Evolutionary conservation across 1,140 invertebrate genomes (phyloP), one percentile per base, ranked within the genome.

Genomic region (Heliconius melpomene): DNA sequence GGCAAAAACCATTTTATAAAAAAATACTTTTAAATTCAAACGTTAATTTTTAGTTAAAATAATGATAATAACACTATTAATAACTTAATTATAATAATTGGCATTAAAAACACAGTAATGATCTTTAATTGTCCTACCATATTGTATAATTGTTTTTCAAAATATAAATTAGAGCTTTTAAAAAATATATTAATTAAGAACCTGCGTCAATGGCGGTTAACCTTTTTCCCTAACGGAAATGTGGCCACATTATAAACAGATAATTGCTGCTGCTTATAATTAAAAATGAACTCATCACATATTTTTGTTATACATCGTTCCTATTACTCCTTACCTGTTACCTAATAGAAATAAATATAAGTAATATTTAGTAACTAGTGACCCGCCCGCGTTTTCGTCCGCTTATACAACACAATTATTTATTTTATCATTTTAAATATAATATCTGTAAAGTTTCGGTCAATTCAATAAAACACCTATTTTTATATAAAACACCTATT

Each of bases 151-250:
- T 66, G 60, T 29, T 66, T 29, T 66, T 66, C 60, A 18, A 13
- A 66, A 66, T 66, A 29, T n/a, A 7, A 66, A 66, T 66, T 66
- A 29, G 26, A 29, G 9, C 13, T 29, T 66, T 66, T 13, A 26
- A 66, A 29, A 23, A 23, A 40, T 52, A 72, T 32, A 75, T 29
- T 75, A 74, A 75, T 57, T 60, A 74, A 2, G 40, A 16, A 36
- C 57, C 52, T 76, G 70, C 72, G 79, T 79, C 78, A 79, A 79
- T 79, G 74, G 78, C 26, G 73, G 79, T 78, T 78, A 40, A 78
- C 46, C 70, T 75, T 71, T 79, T 79, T 79, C 66, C 74, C 66
- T 60, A 79, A 75, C 74, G 11, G 26, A 23, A 26, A 71, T 20
- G 32, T 29, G 54, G 71, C 75, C 75, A 40, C 75, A 77, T 50